A percentile compares a stretch with the other conserved stretches of the same genome.
phyloP scores from a whole-genome alignment of 2,113 vertebrate species.

The Hydrochoerus hydrochaeris region DNA sequence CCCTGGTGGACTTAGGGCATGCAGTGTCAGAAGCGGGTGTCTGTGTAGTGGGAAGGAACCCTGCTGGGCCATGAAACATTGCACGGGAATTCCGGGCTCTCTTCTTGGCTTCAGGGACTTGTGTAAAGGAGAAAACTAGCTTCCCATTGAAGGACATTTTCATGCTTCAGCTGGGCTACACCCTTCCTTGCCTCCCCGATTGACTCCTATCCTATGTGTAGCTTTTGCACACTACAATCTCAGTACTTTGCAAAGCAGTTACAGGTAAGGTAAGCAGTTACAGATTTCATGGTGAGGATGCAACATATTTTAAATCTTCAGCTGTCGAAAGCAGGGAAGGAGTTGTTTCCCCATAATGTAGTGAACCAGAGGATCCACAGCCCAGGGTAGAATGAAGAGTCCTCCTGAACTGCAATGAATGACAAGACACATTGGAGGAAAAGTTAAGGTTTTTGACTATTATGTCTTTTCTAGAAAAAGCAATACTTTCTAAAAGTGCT shows the following conservation, averaged over 20 bases:
- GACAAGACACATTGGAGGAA: background rate
- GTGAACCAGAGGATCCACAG: background rate
- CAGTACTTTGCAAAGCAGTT: background rate
- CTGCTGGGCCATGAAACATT: background rate
- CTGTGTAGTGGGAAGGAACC: background rate
- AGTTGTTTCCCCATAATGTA: background rate
- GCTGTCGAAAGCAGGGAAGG: background rate
- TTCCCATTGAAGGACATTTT: background rate
- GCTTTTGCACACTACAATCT: background rate
- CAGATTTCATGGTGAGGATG: background rate
- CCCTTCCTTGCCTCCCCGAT: background rate
- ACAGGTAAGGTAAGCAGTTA: background rate
- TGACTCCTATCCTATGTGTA: background rate
- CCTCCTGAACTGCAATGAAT: background rate
- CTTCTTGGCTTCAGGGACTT: background rate
- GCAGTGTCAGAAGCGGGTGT: too few relatives aligned
- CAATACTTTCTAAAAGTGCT: background rate
- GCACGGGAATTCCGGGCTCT: rapidly evolving
- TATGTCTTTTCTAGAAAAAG: background rate
- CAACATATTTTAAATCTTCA: background rate
- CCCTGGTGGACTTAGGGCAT: background rate
- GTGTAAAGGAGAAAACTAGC: background rate
- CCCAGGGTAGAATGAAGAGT: background rate
- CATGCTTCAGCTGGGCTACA: background rate
- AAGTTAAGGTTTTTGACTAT: background rate